phyloP scores from a whole-genome alignment of 2,888 invertebrate genomes.

The Pyrgus malvae region DNA sequence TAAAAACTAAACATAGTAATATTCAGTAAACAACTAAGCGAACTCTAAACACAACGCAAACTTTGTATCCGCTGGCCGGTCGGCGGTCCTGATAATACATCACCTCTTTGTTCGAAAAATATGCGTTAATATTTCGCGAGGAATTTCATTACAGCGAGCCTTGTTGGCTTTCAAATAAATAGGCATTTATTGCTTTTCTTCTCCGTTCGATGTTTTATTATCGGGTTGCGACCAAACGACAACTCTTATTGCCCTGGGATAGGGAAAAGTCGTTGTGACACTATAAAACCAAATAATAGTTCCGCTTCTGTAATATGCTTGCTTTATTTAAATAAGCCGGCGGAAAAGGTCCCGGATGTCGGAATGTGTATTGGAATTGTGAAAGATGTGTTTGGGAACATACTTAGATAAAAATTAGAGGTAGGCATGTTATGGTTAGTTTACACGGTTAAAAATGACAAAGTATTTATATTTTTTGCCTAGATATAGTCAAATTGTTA shows the following conservation, averaged over 20 bases:
- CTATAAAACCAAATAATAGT: slow-evolving; percentile 26
- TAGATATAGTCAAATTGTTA: too few relatives aligned
- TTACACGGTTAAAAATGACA: background rate
- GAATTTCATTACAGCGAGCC: slow-evolving; percentile 75
- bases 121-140: slow-evolving; percentile 74
- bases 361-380: background rate
- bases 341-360: background rate
- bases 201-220: slow-evolving; percentile 61
- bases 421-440: background rate
- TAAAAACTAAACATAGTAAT: too few relatives aligned
- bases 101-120: slow-evolving; percentile 70
- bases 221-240: slow-evolving; percentile 53
- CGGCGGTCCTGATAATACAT: slow-evolving; percentile 56
- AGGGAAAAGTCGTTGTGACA: slow-evolving; percentile 19
- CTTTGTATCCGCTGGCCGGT: slow-evolving; percentile 2
- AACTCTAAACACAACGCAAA: background rate
- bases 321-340: slow-evolving; percentile 18
- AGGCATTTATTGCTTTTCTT: slow-evolving; percentile 75
- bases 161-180: slow-evolving; percentile 76
- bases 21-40: too few relatives aligned
- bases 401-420: background rate
- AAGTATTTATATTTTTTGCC: too few relatives aligned
- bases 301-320: slow-evolving; percentile 9
- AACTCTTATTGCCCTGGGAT: slow-evolving; percentile 17
- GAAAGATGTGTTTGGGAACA: too few relatives aligned